Evolutionary conservation across 2,888 invertebrate genomes (phyloP).

Genomic region (Adela reaumurella): DNA sequence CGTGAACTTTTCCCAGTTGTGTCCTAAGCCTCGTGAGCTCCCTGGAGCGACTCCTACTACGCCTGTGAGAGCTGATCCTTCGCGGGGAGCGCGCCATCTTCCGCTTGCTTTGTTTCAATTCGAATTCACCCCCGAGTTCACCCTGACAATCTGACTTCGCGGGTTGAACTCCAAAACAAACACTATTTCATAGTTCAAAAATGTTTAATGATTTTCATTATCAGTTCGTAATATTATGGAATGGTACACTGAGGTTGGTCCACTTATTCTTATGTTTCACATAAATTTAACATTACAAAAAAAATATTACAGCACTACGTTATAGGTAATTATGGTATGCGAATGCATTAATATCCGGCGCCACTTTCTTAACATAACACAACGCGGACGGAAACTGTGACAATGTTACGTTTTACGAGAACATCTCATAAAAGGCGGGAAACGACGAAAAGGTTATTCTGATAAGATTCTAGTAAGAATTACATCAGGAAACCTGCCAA

Average conservation of each 20-base stretch:
- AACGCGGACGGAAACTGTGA: neutral
- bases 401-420: neutral
- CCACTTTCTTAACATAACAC: neutral
- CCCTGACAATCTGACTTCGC: too few species aligned
- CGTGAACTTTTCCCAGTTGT: conserved; percentile 36
- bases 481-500: neutral
- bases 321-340: neutral
- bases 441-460: neutral
- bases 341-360: too few species aligned
- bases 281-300: neutral
- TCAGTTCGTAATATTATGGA: too few species aligned
- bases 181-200: neutral
- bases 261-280: too few species aligned
- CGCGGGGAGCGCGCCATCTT: conserved; percentile 43
- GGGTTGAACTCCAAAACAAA: too few species aligned
- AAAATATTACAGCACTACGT: neutral
- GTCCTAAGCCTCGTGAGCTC: conserved; percentile 35
- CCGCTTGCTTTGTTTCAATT: neutral
- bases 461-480: neutral
- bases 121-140: too few species aligned
- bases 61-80: conserved; percentile 31
- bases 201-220: too few species aligned
- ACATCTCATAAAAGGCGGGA: neutral
- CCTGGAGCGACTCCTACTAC: conserved; percentile 34
- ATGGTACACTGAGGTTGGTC: too few species aligned